These are phyloP conservation scores for Spodoptera exigua DNA, from an alignment of 2,888 invertebrate species.

Conservation along the genomic window DNA sequence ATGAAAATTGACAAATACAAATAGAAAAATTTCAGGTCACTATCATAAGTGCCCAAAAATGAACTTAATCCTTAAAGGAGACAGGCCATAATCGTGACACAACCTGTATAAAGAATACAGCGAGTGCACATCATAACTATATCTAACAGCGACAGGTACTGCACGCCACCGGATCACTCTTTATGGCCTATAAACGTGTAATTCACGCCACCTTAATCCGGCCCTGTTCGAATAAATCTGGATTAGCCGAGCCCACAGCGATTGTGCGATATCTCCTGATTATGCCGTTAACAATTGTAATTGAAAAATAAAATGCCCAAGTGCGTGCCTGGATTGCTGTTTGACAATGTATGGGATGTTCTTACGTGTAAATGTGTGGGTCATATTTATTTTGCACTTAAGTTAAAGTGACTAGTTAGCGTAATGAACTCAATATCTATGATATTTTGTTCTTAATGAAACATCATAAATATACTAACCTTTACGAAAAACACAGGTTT, in stretches of 20 bases:
- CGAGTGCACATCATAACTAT: slow-evolving; percentile 83
- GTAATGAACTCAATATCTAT: slow-evolving; percentile 13
- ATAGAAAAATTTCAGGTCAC: too few relatives aligned
- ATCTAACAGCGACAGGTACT: slow-evolving; percentile 81
- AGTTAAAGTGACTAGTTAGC: slow-evolving; percentile 4
- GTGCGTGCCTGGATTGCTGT: slow-evolving; percentile 54
- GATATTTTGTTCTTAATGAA: not conserved
- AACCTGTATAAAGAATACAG: slow-evolving; percentile 63
- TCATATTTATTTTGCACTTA: slow-evolving; percentile 23
- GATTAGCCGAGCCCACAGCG: slow-evolving; percentile 84
- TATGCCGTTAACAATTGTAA: slow-evolving; percentile 88
- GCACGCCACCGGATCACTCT: slow-evolving; percentile 88
- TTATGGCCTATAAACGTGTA: slow-evolving; percentile 89
- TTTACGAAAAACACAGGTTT: too few relatives aligned
- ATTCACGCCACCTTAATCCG: slow-evolving; percentile 89
- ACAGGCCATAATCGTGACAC: slow-evolving; percentile 19
- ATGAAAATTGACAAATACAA: too few relatives aligned
- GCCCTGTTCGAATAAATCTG: slow-evolving; percentile 87
- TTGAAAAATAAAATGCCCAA: slow-evolving; percentile 85
- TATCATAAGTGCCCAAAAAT: too few relatives aligned
- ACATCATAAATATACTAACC: too few relatives aligned
- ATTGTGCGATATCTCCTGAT: slow-evolving; percentile 85
- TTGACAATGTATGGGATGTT: slow-evolving; percentile 44
- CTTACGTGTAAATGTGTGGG: slow-evolving; percentile 25
- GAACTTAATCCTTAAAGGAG: too few relatives aligned